phyloP scores from a whole-genome alignment of 2,888 invertebrate genomes.

The Drosophila pseudotakahashii region DNA sequence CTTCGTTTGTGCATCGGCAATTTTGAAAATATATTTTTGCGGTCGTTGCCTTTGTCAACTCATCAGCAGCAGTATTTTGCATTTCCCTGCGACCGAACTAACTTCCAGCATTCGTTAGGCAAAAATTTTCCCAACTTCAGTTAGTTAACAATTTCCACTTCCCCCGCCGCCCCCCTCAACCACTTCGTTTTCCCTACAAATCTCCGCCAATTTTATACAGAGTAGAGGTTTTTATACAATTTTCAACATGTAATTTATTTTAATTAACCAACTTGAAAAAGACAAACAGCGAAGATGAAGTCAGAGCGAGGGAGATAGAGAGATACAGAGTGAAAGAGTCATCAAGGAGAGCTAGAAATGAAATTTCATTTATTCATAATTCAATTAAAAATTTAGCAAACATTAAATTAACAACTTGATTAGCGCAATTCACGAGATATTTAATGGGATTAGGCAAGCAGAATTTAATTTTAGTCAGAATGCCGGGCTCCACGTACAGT shows the following conservation, averaged over 20 bases:
- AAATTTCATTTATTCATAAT: constrained; percentile 60
- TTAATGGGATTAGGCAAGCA: constrained; percentile 61
- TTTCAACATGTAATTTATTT: constrained; percentile 59
- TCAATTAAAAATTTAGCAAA: constrained; percentile 68
- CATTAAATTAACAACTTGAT: constrained; percentile 70
- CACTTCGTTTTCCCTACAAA: background rate
- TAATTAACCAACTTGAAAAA: constrained; percentile 65
- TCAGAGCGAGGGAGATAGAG: background rate
- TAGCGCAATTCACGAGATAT: constrained; percentile 68
- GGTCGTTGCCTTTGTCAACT: constrained; percentile 24
- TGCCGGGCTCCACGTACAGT: constrained; percentile 23
- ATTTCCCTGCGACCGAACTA: constrained; percentile 15
- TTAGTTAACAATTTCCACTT: constrained; percentile 23
- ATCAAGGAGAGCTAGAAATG: constrained; percentile 11
- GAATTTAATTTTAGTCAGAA: constrained; percentile 60
- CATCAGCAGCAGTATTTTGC: constrained; percentile 14
- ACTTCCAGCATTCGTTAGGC: constrained; percentile 40
- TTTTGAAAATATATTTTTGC: constrained; percentile 4
- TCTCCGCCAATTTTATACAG: constrained; percentile 7
- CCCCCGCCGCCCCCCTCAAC: background rate
- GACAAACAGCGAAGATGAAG: constrained; percentile 35
- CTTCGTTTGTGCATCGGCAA: constrained; percentile 7
- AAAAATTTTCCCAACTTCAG: constrained; percentile 37
- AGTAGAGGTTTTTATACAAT: constrained; percentile 28
- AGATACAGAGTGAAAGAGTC: background rate